Evolutionary conservation across 2,113 vertebrate genomes (phyloP).

Genomic region (Xenus cinereus): DNA sequence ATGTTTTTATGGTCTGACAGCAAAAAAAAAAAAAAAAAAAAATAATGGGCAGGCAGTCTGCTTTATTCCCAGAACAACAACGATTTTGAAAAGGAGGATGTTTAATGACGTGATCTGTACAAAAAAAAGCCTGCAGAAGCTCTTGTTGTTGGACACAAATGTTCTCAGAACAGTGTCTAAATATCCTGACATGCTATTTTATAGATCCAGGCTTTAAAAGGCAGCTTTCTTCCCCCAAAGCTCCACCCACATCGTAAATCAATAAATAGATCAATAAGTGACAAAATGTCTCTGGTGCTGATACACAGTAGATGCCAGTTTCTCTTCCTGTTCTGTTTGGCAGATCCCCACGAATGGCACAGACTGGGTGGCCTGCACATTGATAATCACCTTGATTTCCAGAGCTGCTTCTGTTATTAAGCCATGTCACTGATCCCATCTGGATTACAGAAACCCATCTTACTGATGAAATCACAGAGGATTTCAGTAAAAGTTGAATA

Average conservation of each 20-base stretch:
- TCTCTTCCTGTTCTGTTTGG: conserved; percentile 19
- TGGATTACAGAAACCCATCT: conserved; percentile 67
- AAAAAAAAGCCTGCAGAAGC: background rate
- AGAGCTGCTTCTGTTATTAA: conserved; percentile 50
- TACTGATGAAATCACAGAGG: conserved; percentile 53
- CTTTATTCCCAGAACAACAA: background rate
- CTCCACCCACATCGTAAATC: conserved; percentile 40
- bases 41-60: too few relatives aligned
- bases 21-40: background rate
- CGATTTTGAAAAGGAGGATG: background rate
- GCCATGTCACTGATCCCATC: conserved; percentile 45
- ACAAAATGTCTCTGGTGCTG: conserved; percentile 41
- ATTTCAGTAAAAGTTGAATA: conserved; percentile 70
- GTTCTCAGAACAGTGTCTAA: background rate
- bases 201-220: conserved; percentile 8
- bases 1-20: background rate
- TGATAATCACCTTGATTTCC: conserved; percentile 58
- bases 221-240: conserved; percentile 6
- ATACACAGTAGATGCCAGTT: conserved; percentile 41
- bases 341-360: background rate
- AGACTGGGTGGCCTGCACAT: conserved; percentile 44
- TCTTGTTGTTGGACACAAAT: background rate
- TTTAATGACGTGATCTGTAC: background rate
- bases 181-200: conserved; percentile 30
- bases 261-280: conserved; percentile 51